Percentiles rank a stretch among this genome's conserved stretches.
phyloP scores from a whole-genome alignment of 2,888 invertebrate genomes.

The Sturmia bella region DNA sequence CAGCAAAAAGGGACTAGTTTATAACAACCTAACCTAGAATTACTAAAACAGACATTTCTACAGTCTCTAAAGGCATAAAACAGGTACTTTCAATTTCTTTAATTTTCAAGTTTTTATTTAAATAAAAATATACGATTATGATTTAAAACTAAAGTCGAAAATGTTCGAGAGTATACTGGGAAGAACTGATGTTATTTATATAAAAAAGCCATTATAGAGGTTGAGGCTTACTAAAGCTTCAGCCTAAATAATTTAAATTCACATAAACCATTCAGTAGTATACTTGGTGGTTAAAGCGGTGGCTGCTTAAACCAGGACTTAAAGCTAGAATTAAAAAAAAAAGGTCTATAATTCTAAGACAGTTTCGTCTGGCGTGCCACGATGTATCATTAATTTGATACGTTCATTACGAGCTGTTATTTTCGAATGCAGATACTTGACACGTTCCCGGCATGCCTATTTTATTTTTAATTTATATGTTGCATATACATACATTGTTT shows the following conservation, averaged over 20 bases:
- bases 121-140: conserved; percentile 42
- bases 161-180: conserved; percentile 11
- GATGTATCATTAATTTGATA: conserved; percentile 92
- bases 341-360: conserved; percentile 85
- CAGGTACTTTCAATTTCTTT: not conserved
- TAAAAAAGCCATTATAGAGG: conserved; percentile 13
- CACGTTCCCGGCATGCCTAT: conserved; percentile 92
- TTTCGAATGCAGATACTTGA: conserved; percentile 93
- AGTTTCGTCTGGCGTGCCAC: conserved; percentile 92
- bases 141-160: conserved; percentile 38
- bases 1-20: conserved; percentile 1
- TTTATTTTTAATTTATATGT: conserved; percentile 9
- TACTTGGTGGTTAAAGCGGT: conserved; percentile 46
- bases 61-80: not conserved
- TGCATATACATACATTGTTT: not conserved
- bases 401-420: conserved; percentile 93
- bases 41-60: not conserved
- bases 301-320: conserved; percentile 62
- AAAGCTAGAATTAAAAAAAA: conserved; percentile 48
- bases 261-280: conserved; percentile 1
- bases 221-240: not conserved
- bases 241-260: not conserved
- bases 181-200: conserved; percentile 4
- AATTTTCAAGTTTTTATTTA: conserved; percentile 33
- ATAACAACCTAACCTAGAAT: conserved; percentile 5